These are phyloP conservation scores for Aramus guarauna DNA, from an alignment of 2,113 vertebrate species.

Conservation along the genomic window DNA sequence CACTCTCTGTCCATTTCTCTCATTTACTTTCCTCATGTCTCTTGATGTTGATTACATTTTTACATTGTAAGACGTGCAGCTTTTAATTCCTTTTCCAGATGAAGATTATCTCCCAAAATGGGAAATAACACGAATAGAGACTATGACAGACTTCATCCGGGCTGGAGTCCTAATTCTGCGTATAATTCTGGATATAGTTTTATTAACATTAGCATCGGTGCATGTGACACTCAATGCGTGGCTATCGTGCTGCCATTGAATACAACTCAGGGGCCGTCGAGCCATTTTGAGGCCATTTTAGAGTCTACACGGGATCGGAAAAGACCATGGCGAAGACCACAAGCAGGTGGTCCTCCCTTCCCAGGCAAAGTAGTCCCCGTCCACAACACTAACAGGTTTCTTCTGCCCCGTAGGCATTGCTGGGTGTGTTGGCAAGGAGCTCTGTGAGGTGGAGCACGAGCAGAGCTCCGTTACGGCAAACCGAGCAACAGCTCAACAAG, in stretches of 20 bases:
- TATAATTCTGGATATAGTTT: background rate
- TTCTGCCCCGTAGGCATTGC: background rate
- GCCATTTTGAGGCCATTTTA: background rate
- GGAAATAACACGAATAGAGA: background rate
- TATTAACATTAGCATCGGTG: background rate
- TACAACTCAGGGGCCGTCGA: background rate
- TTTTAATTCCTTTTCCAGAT: conserved; percentile 12
- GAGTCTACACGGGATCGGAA: background rate
- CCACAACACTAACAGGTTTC: background rate
- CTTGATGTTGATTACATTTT: background rate
- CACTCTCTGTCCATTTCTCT: background rate
- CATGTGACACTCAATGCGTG: background rate
- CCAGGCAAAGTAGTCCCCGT: background rate
- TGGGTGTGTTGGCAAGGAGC: background rate
- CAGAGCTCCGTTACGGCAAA: background rate
- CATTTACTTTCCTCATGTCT: background rate
- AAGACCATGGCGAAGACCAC: background rate
- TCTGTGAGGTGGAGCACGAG: background rate
- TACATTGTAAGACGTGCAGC: background rate
- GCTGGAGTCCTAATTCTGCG: background rate
- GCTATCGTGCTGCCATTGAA: background rate
- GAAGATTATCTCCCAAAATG: background rate
- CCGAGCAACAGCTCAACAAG: background rate
- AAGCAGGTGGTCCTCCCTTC: background rate
- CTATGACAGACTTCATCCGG: background rate